A percentile compares a stretch with the other conserved stretches of the same genome.
These are phyloP conservation scores for Drosophila prolongata DNA, from an alignment of 2,888 invertebrate genomes.

Conservation along the genomic window DNA sequence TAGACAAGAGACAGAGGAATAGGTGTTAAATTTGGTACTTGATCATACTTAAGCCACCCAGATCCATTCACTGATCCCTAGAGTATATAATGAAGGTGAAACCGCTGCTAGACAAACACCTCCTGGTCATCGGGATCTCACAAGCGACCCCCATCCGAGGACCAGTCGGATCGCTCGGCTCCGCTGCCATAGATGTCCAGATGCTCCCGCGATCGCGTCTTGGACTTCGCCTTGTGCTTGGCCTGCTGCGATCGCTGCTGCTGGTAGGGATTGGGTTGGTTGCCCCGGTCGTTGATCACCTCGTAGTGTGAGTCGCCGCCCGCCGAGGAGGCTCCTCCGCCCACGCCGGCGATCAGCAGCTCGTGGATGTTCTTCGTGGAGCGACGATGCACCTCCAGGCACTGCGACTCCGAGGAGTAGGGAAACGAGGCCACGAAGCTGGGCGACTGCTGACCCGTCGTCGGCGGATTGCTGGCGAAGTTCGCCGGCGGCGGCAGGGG, in stretches of 20 bases:
- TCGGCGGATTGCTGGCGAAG: constrained; percentile 66
- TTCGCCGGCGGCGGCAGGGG: constrained; percentile 66
- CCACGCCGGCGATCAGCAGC: constrained; percentile 85
- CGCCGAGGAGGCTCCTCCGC: constrained; percentile 4
- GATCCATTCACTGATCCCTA: constrained; percentile 2
- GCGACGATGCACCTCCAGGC: constrained; percentile 84
- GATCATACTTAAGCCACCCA: too few species aligned
- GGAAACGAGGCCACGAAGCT: constrained; percentile 84
- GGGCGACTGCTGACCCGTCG: constrained; percentile 49
- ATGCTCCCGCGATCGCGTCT: constrained; percentile 68
- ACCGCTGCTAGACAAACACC: constrained; percentile 82
- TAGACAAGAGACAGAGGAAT: background rate
- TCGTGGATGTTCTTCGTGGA: constrained; percentile 83
- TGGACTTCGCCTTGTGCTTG: constrained; percentile 62
- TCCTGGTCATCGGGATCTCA: constrained; percentile 83
- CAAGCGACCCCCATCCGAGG: constrained; percentile 79
- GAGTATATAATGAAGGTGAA: constrained; percentile 39
- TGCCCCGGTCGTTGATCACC: constrained; percentile 81
- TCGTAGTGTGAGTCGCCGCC: constrained; percentile 87
- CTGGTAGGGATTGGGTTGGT: constrained; percentile 47
- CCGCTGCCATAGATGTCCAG: constrained; percentile 70
- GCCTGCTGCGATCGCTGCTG: constrained; percentile 50
- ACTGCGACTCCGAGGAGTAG: constrained; percentile 84
- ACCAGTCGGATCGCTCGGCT: constrained; percentile 82
- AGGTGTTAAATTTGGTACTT: too few species aligned